phyloP scores from a whole-genome alignment of 2,888 invertebrate species.

The Sympetrum striolatum region DNA sequence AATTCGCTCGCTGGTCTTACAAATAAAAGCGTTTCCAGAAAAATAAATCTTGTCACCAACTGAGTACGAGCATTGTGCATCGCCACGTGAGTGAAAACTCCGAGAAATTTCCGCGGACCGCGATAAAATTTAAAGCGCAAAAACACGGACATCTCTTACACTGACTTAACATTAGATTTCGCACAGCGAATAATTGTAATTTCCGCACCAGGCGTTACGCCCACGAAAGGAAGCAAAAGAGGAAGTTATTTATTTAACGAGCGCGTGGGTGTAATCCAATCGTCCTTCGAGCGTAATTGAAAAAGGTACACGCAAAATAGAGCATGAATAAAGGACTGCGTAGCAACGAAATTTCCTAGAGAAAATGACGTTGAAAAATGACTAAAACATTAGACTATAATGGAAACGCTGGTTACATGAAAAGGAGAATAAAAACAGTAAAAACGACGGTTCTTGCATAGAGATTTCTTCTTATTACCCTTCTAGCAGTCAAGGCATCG shows the following conservation, averaged over 20 bases:
- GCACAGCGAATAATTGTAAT: neutral
- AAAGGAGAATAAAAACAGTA: neutral
- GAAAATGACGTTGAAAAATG: neutral
- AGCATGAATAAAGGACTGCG: neutral
- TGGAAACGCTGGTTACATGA: neutral
- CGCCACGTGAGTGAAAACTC: too few species aligned
- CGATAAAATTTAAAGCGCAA: neutral
- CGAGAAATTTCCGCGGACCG: neutral
- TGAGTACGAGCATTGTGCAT: too few species aligned
- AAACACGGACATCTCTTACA: neutral
- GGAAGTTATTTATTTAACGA: neutral
- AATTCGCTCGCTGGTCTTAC: too few species aligned
- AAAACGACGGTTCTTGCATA: too few species aligned
- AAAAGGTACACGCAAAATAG: neutral
- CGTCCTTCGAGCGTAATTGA: neutral
- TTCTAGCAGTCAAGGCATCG: too few species aligned
- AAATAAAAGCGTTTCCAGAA: too few species aligned
- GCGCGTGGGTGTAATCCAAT: neutral
- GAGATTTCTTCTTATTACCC: too few species aligned
- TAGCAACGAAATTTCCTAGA: neutral
- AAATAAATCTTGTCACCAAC: too few species aligned
- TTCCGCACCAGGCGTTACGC: neutral
- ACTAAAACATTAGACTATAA: neutral
- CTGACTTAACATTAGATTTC: neutral
- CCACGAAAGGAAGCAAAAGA: neutral